Evolutionary conservation across 2,797 vertebrate genomes (phyloP).

Genomic region (Poliocrania exsul): DNA sequence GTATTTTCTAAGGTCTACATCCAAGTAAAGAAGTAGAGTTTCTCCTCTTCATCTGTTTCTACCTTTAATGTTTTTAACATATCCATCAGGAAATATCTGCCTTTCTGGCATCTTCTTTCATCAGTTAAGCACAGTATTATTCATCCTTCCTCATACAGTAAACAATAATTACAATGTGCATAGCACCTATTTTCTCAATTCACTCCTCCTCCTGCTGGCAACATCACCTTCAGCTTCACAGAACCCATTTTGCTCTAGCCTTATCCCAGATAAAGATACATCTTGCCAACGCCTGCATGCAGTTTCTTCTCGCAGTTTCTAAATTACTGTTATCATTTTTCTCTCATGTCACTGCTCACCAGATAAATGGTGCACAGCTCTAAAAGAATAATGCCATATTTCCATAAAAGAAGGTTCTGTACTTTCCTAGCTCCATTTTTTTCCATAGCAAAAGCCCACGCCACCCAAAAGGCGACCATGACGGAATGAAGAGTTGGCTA

Average conservation of each 20-base stretch:
- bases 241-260: background rate
- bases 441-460: background rate
- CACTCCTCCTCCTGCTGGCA: background rate
- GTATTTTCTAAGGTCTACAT: background rate
- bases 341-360: background rate
- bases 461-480: background rate
- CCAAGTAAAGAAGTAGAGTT: background rate
- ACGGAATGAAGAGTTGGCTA: background rate
- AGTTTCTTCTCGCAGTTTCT: background rate
- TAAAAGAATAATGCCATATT: background rate
- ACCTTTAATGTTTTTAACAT: background rate
- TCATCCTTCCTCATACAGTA: background rate
- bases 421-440: background rate
- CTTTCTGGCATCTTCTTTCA: background rate
- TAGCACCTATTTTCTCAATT: background rate
- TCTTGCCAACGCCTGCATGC: background rate
- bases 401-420: background rate
- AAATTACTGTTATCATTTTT: background rate
- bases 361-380: background rate
- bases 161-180: background rate
- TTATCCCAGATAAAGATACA: background rate
- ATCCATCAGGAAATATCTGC: background rate
- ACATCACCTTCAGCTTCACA: constrained; percentile 12
- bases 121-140: background rate
- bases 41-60: background rate